phyloP scores from a whole-genome alignment of 1,140 invertebrate species.

The Trichonephila clavata region DNA sequence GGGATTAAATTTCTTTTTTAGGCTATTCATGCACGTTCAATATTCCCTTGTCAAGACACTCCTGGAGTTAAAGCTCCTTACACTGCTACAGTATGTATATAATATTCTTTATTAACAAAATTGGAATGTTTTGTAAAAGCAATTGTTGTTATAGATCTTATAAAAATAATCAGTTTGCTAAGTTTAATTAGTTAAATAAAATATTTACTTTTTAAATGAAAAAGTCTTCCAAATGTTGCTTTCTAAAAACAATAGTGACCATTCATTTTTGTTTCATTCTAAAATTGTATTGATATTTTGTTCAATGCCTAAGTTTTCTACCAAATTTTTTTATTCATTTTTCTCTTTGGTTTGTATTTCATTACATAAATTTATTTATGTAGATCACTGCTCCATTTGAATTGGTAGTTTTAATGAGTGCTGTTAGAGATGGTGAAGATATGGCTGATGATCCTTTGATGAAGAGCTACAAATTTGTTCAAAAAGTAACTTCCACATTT shows the following conservation, averaged over 20 bases:
- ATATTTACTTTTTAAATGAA: too few relatives aligned
- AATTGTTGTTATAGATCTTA: too few relatives aligned
- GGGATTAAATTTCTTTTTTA: conserved; percentile 80
- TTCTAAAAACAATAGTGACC: too few relatives aligned
- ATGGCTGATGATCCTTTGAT: conserved; percentile 72
- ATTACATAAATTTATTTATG: conserved; percentile 65
- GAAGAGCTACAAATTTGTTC: conserved; percentile 85
- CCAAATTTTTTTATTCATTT: neutral
- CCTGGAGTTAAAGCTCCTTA: conserved; percentile 95
- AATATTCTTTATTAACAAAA: neutral
- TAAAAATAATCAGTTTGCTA: too few relatives aligned
- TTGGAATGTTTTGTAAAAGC: neutral
- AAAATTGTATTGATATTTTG: too few relatives aligned
- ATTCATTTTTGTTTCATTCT: too few relatives aligned
- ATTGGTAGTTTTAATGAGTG: conserved; percentile 94
- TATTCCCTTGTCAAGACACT: conserved; percentile 93
- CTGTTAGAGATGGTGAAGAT: conserved; percentile 84
- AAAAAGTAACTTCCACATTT: conserved; percentile 83
- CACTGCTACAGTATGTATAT: conserved; percentile 83
- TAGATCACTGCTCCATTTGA: conserved; percentile 88
- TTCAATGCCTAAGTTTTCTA: too few relatives aligned
- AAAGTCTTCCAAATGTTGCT: too few relatives aligned
- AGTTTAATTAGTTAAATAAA: too few relatives aligned
- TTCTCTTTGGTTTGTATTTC: neutral
- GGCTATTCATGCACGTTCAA: conserved; percentile 88